Conservation (phyloP, 2,113 vertebrate species). For the Microcebus tavaratra region DNA sequence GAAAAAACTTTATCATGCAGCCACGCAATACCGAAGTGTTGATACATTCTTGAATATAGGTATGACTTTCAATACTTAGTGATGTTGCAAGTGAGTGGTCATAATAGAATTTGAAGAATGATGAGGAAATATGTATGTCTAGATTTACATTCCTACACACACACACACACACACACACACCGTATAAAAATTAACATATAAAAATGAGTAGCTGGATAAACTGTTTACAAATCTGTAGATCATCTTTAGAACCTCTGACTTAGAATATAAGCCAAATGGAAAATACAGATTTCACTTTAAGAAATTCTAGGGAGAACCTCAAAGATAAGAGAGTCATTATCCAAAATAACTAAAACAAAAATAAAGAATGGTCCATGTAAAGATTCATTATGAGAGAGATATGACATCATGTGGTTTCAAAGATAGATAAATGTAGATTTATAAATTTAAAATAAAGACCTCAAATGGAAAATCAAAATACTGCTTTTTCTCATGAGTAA, state of each 20-base stretch:
- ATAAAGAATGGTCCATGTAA: background rate
- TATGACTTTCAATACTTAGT: background rate
- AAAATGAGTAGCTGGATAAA: background rate
- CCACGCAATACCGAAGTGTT: background rate
- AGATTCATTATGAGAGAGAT: background rate
- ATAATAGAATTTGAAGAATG: background rate
- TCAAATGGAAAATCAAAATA: background rate
- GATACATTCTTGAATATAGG: background rate
- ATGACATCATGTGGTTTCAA: background rate
- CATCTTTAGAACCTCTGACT: background rate
- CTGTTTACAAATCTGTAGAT: background rate
- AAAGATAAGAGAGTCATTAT: background rate
- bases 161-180: background rate
- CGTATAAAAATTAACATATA: background rate
- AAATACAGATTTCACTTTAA: slow-evolving; percentile 13
- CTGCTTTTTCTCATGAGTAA: background rate
- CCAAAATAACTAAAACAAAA: background rate
- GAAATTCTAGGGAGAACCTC: background rate
- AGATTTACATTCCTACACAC: background rate
- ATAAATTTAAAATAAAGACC: background rate
- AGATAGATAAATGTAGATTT: background rate
- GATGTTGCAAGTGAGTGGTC: background rate
- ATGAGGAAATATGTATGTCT: background rate
- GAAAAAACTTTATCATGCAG: background rate
- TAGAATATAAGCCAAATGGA: background rate